Base-by-base conservation (phyloP, 2,888 invertebrate species). In the Azorinus chamasolen region DNA sequence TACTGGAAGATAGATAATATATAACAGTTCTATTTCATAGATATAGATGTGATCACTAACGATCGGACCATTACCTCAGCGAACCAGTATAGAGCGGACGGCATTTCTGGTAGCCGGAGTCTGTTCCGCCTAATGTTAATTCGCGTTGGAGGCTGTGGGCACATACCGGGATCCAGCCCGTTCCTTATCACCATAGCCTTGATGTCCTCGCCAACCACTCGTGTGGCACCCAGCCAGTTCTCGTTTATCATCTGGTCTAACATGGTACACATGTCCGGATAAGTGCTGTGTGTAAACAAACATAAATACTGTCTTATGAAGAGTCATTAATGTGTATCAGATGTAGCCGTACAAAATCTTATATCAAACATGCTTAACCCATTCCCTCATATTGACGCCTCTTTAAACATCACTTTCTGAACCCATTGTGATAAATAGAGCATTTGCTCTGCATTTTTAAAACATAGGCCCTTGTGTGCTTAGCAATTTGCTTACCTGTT, bases 61-160 rank as follows among this genome's bases (percentile, higher is more conserved):
- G n/a, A n/a, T n/a, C n/a, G n/a, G n/a, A n/a, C n/a, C n/a, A n/a
- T 32, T 58, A 88, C 88, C 57, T 72, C 77, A 24, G 86, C 86
- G 50, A 88, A 84, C 65, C 75, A 87, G 27, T 68, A 64, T 41
- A 88, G 62, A 20, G 75, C 53, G 1, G 77, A 39, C 24, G 88
- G 88, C 20, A 88, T 69, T 0, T 41, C 32, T 0, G 88, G 86
- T 20, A 88, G 48, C 3, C 53, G n/a, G 8, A 88, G 18, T n/a
- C 54, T 64, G 51, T 77, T 58, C 22, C 69, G 55, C 16, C 68
- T 48, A n/a, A 88, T 73, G 32, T 57, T 58, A n/a, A 88, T 68
- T 10, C 32, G 22, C 48, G 73, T 68, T 0, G 79, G 74, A 2
- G 79, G 77, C 41, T 83, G 74, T 0, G 84, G 79, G 46, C 85